Percentiles rank a stretch among this genome's conserved stretches.
Evolutionary conservation across 1,140 invertebrate species (phyloP).

Genomic region (Drosophila kanapiae): DNA sequence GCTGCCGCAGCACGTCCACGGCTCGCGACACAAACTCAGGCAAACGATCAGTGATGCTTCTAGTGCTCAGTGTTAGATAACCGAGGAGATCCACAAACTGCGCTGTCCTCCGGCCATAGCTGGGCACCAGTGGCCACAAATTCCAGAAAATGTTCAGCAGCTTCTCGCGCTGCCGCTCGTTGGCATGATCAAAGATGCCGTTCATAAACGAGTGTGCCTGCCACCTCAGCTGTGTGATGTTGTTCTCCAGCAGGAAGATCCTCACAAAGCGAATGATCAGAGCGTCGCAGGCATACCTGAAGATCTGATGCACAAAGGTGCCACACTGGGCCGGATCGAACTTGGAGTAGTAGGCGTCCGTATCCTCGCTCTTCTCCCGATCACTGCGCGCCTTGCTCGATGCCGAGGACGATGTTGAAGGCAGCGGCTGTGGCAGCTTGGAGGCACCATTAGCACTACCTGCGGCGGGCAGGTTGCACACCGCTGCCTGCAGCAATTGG

Average conservation of each 20-base stretch:
- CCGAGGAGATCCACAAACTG: conserved; percentile 98
- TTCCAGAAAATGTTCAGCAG: conserved; percentile 95
- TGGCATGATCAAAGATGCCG: conserved; percentile 95
- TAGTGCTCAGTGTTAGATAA: conserved; percentile 94
- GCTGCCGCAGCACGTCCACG: conserved; percentile 92
- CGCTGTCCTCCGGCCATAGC: conserved; percentile 96
- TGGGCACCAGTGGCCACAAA: conserved; percentile 95
- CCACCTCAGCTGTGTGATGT: conserved; percentile 96
- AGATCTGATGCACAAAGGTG: conserved; percentile 90
- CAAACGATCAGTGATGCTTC: conserved; percentile 86
- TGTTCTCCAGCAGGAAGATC: conserved; percentile 96
- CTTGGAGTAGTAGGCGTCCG: conserved; percentile 87
- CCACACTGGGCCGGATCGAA: conserved; percentile 90
- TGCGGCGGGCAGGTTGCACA: conserved; percentile 87
- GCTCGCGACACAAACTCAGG: conserved; percentile 94
- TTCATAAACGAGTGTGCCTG: conserved; percentile 95
- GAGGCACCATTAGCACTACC: conserved; percentile 10
- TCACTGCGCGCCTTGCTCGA: conserved; percentile 86
- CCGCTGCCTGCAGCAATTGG: conserved; percentile 94
- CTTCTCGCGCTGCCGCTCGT: conserved; percentile 90
- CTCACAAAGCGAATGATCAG: conserved; percentile 93
- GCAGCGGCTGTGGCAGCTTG: conserved; percentile 59
- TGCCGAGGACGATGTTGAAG: conserved; percentile 1
- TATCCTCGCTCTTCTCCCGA: conserved; percentile 90
- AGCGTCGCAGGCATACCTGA: conserved; percentile 89